These are phyloP conservation scores for Amyelois transitella DNA, from an alignment of 1,140 invertebrate genomes.

Conservation along the genomic window DNA sequence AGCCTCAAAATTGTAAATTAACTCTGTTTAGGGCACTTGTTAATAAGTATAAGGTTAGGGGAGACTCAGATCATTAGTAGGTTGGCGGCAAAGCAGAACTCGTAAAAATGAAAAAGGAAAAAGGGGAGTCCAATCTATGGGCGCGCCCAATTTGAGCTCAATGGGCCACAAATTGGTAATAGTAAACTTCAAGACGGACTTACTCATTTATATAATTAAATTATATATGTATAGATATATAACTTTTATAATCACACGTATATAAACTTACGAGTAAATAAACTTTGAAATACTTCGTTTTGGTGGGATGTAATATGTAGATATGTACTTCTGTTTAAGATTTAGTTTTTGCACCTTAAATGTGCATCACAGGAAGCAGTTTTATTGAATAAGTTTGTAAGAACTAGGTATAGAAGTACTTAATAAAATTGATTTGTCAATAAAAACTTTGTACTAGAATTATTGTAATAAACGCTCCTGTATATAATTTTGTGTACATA, in stretches of 20 bases:
- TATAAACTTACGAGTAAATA: no score
- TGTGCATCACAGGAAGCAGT: no score
- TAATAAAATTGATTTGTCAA: background rate
- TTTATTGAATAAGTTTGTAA: no score
- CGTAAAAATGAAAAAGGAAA: constrained; percentile 48
- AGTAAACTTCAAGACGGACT: constrained; percentile 34
- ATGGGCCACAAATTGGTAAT: constrained; percentile 49
- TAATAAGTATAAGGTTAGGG: constrained; percentile 18
- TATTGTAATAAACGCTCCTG: no score
- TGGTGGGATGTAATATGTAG: no score
- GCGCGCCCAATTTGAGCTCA: constrained; percentile 44
- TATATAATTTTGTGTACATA: no score
- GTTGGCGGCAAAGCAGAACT: constrained; percentile 28
- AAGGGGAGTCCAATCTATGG: constrained; percentile 39
- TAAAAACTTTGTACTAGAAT: background rate
- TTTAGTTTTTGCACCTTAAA: no score
- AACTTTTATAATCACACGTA: no score
- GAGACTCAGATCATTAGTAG: constrained; percentile 40
- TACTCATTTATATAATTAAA: background rate
- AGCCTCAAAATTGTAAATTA: background rate
- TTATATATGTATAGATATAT: background rate
- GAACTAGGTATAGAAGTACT: background rate
- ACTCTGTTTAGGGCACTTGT: background rate
- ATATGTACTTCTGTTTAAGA: no score
- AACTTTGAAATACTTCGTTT: no score